Evolutionary conservation across 2,113 vertebrate genomes (phyloP).

Genomic region (Sinocyclocheilus grahami): DNA sequence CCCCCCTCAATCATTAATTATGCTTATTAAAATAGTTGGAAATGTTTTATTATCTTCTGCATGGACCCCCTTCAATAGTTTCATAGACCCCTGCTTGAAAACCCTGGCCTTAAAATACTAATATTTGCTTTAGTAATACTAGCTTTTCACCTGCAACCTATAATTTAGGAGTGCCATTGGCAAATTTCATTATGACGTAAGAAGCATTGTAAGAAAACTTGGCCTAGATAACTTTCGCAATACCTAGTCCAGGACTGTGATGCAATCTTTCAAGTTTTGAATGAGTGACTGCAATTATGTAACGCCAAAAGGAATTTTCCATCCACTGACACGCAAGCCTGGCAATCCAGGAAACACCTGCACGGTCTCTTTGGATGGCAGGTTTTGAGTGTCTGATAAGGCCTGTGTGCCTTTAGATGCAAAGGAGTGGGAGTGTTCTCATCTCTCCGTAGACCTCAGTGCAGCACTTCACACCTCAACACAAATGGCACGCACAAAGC

Average conservation of each 20-base stretch:
- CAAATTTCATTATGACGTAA: constrained; percentile 14
- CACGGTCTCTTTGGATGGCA: constrained; percentile 25
- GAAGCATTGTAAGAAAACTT: constrained; percentile 12
- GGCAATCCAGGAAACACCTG: constrained; percentile 58
- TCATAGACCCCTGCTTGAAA: background rate
- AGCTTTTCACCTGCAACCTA: background rate
- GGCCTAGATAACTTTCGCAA: constrained; percentile 42
- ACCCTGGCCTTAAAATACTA: background rate
- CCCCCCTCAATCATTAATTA: background rate
- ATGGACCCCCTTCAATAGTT: background rate
- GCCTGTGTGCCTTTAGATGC: constrained; percentile 23
- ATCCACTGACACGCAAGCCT: constrained; percentile 44
- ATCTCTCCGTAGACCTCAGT: constrained; percentile 23
- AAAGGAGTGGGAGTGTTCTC: constrained; percentile 34
- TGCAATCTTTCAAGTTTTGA: constrained; percentile 38
- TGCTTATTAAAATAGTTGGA: background rate
- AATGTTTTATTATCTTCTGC: background rate
- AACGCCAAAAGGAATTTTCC: constrained; percentile 59
- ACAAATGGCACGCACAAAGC: constrained; percentile 1
- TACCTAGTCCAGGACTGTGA: constrained; percentile 32
- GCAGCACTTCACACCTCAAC: constrained; percentile 27
- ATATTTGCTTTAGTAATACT: background rate
- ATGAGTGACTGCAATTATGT: constrained; percentile 40
- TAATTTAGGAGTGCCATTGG: background rate
- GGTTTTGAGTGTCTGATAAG: constrained; percentile 31